phyloP scores from a whole-genome alignment of 2,797 vertebrate genomes.

The Craterocephalus amniculus region DNA sequence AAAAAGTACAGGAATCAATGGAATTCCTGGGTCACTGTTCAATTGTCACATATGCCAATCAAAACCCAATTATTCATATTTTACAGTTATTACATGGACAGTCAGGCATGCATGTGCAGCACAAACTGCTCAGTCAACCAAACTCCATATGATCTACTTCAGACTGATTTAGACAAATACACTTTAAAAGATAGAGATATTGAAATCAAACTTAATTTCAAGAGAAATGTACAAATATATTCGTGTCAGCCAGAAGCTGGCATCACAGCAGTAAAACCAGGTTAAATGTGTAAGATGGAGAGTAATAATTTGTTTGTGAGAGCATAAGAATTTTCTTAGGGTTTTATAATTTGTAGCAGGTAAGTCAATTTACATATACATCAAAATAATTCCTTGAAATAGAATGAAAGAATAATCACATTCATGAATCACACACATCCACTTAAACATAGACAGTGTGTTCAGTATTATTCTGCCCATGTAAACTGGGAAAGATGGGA shows the following conservation, averaged over 20 bases:
- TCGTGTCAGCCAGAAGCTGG: background rate
- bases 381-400: background rate
- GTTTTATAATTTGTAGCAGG: no score
- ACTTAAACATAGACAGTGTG: no score
- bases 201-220: background rate
- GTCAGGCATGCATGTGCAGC: background rate
- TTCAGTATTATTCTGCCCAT: no score
- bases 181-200: no score
- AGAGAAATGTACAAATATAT: no score
- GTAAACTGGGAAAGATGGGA: background rate
- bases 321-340: no score
- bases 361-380: background rate
- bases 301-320: background rate
- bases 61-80: constrained; percentile 76
- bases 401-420: background rate
- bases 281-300: background rate
- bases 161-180: no score
- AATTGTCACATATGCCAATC: constrained; percentile 76
- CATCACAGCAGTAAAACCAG: background rate
- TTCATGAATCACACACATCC: background rate
- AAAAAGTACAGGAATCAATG: constrained; percentile 71
- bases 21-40: constrained; percentile 74
- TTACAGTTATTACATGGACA: constrained; percentile 46
- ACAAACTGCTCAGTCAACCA: constrained; percentile 38
- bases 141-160: constrained; percentile 26